A percentile compares a stretch with the other conserved stretches of the same genome.
phyloP scores from a whole-genome alignment of 2,888 invertebrate species.

The Euphydryas editha region DNA sequence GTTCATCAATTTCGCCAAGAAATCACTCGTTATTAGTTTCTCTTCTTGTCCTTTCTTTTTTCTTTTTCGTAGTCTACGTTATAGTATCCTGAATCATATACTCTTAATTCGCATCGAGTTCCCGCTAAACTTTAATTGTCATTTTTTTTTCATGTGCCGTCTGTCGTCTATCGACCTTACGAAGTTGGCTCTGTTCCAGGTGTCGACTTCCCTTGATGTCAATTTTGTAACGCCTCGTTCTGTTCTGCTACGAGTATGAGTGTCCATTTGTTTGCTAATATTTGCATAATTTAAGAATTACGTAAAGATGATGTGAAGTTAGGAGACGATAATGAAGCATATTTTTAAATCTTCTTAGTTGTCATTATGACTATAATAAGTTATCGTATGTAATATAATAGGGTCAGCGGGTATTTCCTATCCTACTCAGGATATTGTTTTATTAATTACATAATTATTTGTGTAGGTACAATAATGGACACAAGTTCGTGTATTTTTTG shows the following conservation, averaged over 20 bases:
- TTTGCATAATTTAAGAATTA: constrained; percentile 1
- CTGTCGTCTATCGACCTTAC: constrained; percentile 40
- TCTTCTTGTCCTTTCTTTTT: no score
- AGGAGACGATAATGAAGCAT: not conserved
- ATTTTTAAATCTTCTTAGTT: no score
- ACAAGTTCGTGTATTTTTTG: no score
- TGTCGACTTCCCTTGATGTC: constrained; percentile 29
- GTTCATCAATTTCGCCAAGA: no score
- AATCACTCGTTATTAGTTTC: no score
- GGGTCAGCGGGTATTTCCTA: no score
- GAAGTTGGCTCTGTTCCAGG: constrained; percentile 29
- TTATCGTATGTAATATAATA: no score
- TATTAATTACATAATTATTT: no score
- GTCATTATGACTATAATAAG: no score
- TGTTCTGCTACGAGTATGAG: constrained; percentile 2
- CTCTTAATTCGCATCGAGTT: constrained; percentile 10
- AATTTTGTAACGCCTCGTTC: constrained; percentile 2
- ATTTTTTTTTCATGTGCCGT: constrained; percentile 22
- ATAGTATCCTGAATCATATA: not conserved
- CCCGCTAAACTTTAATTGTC: constrained; percentile 28
- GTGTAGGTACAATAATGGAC: no score
- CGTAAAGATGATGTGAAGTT: not conserved
- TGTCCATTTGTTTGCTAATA: constrained; percentile 11
- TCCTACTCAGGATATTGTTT: no score
- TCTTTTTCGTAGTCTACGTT: no score